Base-by-base conservation (phyloP, 2,888 invertebrate genomes). In the Stenotaenia linearis region DNA sequence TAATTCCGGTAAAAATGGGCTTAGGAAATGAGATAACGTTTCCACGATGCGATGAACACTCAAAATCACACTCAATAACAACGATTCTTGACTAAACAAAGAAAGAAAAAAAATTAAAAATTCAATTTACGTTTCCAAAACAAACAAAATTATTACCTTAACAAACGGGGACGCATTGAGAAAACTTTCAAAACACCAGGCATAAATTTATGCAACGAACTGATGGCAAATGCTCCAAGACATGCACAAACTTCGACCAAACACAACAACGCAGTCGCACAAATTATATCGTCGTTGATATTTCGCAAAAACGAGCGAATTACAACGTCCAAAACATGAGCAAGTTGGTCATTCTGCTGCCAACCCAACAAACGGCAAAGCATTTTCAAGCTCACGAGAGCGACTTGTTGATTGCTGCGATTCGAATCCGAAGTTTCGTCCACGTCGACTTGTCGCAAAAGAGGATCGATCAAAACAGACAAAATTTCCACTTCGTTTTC, bases 41-140 rank as follows among this genome's bases (percentile, higher is more conserved):
- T 94, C 93, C 4, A 96, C 90, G 56, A 97, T 90, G 86, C 94
- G 95, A 80, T 92, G 91, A 37, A 95, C 87, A 0, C 93, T 91
- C 1, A 93, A 93, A 1, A 95, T 89, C 6, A 92, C 90, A 85
- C 94, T 93, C 21, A 92, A 85, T n/a, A 92, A 81, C 28, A 87
- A 83, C 80, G 86, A 82, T 79, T 87, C 87, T 81, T 85, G 83
- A 30, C 85, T 87, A 83, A 75, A 75, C 7, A 75, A 25, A 1
- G 9, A 75, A 21, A 75, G 56, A 56, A 56, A 56, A 21, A 56
- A 32, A 6, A 6, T 32, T 32, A 35, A 35, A 35, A 35, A 35
- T 4, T 56, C 30, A 21, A 74, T 21, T 7, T 21, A 23, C 5
- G 12, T 3, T 23, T n/a, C 75, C 5, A 75, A 75, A 75, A 28